phyloP scores from a whole-genome alignment of 64 coral and sea anemone species.

The Pachyseris speciosa region DNA sequence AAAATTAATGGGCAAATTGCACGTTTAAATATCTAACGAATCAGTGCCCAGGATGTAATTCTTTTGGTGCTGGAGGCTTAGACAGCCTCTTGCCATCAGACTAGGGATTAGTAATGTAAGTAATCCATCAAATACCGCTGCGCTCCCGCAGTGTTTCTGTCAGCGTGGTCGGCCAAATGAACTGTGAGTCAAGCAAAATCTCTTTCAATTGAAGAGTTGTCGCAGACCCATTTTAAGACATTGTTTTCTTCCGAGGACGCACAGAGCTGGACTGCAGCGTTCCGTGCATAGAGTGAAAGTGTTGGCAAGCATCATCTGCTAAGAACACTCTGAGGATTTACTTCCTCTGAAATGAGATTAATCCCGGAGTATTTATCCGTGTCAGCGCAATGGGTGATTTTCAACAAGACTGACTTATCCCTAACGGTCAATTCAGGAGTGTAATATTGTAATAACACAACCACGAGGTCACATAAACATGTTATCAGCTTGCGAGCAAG shows the following conservation, averaged over 20 bases:
- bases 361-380: neutral
- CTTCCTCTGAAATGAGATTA: slow-evolving; percentile 14
- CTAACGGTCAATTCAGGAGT: neutral
- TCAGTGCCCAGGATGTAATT: neutral
- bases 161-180: slow-evolving; percentile 3
- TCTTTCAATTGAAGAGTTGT: neutral
- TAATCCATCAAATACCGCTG: slow-evolving; percentile 53
- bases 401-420: neutral
- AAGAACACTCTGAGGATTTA: slow-evolving; percentile 43
- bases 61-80: neutral
- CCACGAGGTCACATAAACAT: neutral
- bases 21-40: neutral
- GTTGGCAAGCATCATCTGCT: slow-evolving; percentile 3
- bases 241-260: neutral
- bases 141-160: slow-evolving; percentile 44
- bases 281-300: slow-evolving; percentile 20
- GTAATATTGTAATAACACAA: neutral
- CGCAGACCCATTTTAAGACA: neutral
- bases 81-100: neutral
- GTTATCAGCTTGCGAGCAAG: neutral
- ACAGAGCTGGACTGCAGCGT: neutral
- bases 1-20: neutral
- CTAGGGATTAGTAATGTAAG: slow-evolving; percentile 9
- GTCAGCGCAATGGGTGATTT: neutral
- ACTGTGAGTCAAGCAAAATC: neutral